A percentile compares a stretch with the other conserved stretches of the same genome.
Evolutionary conservation across 2,113 vertebrate genomes (phyloP).

Genomic region (Leptodactylus fuscus): DNA sequence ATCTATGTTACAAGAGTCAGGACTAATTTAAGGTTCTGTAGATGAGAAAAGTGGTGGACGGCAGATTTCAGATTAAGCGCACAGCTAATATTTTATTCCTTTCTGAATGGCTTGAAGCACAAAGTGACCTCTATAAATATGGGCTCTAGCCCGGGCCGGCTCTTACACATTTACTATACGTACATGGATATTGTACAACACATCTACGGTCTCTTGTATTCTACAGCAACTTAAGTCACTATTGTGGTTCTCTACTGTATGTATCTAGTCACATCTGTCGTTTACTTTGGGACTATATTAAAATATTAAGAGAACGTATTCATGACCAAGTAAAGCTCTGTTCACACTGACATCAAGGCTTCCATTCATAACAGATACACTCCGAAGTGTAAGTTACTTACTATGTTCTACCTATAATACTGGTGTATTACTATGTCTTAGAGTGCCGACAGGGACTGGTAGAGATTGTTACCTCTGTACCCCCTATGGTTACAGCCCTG

Average conservation of each 20-base stretch:
- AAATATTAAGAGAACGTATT: not conserved
- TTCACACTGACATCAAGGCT: too few species aligned
- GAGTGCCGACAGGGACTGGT: too few species aligned
- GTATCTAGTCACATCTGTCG: not conserved
- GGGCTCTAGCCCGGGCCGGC: not conserved
- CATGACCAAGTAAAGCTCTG: not conserved
- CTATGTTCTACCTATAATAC: too few species aligned
- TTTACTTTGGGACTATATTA: not conserved
- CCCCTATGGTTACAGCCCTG: too few species aligned
- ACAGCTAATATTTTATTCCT: constrained; percentile 31
- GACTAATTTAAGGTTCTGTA: constrained; percentile 41
- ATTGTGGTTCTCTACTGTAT: not conserved
- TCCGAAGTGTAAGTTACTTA: too few species aligned
- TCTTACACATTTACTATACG: not conserved
- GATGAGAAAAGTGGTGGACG: not conserved
- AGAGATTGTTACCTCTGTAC: too few species aligned
- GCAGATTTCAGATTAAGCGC: constrained; percentile 7
- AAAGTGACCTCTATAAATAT: constrained; percentile 35
- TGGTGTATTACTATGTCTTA: too few species aligned
- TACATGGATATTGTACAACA: not conserved
- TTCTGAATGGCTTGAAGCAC: constrained; percentile 11
- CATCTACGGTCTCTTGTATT: not conserved
- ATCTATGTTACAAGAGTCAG: constrained; percentile 35
- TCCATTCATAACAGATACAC: too few species aligned
- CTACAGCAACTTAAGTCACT: not conserved